A percentile compares a stretch with the other conserved stretches of the same genome.
phyloP scores from a whole-genome alignment of 1,140 invertebrate species.

The Elymnias hypermnestra region DNA sequence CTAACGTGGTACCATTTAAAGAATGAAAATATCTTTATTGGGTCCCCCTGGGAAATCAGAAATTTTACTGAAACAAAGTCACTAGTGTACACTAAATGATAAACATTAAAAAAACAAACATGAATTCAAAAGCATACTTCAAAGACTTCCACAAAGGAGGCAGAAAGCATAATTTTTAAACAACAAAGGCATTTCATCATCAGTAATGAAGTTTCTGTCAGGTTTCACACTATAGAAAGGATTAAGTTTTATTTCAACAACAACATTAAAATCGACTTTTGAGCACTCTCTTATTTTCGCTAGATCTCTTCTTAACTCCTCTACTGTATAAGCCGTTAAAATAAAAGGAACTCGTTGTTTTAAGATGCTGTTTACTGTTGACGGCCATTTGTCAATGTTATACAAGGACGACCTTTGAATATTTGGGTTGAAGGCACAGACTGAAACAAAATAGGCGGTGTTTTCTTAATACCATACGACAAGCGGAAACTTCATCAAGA shows the following conservation, averaged over 20 bases:
- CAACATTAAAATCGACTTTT: constrained; percentile 58
- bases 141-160: constrained; percentile 55
- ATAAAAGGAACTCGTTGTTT: constrained; percentile 76
- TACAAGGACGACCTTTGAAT: constrained; percentile 81
- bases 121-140: too few relatives aligned
- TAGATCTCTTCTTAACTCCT: constrained; percentile 80
- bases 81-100: too few relatives aligned
- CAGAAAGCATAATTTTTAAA: constrained; percentile 83
- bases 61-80: too few relatives aligned
- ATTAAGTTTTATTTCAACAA: constrained; percentile 77
- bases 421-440: constrained; percentile 84
- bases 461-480: too few relatives aligned
- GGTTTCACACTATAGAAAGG: constrained; percentile 81
- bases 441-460: constrained; percentile 68
- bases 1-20: too few relatives aligned
- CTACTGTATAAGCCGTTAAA: constrained; percentile 80
- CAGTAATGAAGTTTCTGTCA: constrained; percentile 84
- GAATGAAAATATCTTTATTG: too few relatives aligned
- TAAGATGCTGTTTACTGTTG: constrained; percentile 77
- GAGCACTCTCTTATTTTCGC: constrained; percentile 51
- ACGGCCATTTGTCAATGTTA: constrained; percentile 80
- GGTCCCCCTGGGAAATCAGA: too few relatives aligned
- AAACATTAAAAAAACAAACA: background rate
- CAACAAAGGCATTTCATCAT: constrained; percentile 81
- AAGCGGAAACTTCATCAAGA: too few relatives aligned